A percentile compares a stretch with the other conserved stretches of the same genome.
phyloP scores from a whole-genome alignment of 2,888 invertebrate species.

The Pristionchus arcanus region DNA sequence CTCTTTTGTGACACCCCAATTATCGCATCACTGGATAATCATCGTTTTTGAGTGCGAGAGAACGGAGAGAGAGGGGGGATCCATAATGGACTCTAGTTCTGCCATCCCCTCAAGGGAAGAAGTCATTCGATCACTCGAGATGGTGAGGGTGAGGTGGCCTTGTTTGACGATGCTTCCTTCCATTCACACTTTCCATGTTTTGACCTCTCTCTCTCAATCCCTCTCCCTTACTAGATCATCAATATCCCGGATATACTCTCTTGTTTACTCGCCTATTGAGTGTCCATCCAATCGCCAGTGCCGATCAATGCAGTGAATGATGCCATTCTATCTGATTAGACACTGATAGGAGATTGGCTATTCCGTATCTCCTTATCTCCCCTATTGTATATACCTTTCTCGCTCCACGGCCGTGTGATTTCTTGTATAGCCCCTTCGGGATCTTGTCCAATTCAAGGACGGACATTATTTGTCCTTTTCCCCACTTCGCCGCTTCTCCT shows the following conservation, averaged over 20 bases:
- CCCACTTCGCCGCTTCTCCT: background rate
- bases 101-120: constrained; percentile 24
- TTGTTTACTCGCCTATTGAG: background rate
- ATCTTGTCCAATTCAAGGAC: constrained; percentile 24
- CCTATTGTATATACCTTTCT: background rate
- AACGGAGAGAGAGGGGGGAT: constrained; percentile 10
- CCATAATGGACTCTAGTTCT: constrained; percentile 43
- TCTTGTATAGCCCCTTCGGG: background rate
- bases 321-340: background rate
- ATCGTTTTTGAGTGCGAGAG: constrained; percentile 43
- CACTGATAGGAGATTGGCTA: background rate
- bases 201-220: background rate
- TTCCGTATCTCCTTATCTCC: background rate
- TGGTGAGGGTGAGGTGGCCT: background rate
- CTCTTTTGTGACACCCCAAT: constrained; percentile 29
- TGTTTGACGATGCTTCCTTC: constrained; percentile 6
- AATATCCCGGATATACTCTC: constrained; percentile 49
- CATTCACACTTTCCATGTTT: constrained; percentile 1
- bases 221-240: background rate
- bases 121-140: constrained; percentile 23
- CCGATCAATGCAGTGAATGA: background rate
- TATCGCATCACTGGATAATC: constrained; percentile 37
- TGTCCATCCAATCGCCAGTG: constrained; percentile 4
- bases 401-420: background rate
- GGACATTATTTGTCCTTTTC: constrained; percentile 30